phyloP scores from a whole-genome alignment of 2,888 invertebrate genomes.

The Cerceris rybyensis region DNA sequence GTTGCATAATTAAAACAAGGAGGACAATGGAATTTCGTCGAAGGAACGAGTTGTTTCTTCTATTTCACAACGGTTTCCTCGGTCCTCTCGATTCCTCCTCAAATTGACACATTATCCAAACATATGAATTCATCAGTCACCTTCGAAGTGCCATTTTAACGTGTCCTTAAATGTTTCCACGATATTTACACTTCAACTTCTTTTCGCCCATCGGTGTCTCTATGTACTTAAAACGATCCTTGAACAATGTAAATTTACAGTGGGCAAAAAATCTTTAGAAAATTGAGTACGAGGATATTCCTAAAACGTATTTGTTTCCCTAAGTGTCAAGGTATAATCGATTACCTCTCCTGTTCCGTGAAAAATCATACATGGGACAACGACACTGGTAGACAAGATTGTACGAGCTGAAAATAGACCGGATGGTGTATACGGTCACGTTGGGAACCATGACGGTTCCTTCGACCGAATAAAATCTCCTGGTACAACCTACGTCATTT shows the following conservation, averaged over 20 bases:
- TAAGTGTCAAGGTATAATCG: background rate
- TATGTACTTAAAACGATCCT: background rate
- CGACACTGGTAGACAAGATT: background rate
- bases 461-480: background rate
- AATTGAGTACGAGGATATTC: background rate
- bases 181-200: too few relatives aligned
- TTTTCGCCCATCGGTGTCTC: background rate
- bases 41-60: background rate
- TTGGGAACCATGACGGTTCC: background rate
- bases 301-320: background rate
- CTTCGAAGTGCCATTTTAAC: too few relatives aligned
- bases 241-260: background rate
- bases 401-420: background rate
- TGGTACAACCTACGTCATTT: background rate
- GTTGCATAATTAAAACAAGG: background rate
- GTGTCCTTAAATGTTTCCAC: too few relatives aligned
- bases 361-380: too few relatives aligned
- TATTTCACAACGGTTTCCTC: background rate
- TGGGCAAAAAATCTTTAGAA: background rate
- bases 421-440: background rate
- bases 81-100: background rate
- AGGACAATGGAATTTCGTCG: background rate
- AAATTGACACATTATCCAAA: too few relatives aligned
- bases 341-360: background rate
- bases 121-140: too few relatives aligned